phyloP scores from a whole-genome alignment of 2,797 vertebrate species.

The Bucorvus abyssinicus region DNA sequence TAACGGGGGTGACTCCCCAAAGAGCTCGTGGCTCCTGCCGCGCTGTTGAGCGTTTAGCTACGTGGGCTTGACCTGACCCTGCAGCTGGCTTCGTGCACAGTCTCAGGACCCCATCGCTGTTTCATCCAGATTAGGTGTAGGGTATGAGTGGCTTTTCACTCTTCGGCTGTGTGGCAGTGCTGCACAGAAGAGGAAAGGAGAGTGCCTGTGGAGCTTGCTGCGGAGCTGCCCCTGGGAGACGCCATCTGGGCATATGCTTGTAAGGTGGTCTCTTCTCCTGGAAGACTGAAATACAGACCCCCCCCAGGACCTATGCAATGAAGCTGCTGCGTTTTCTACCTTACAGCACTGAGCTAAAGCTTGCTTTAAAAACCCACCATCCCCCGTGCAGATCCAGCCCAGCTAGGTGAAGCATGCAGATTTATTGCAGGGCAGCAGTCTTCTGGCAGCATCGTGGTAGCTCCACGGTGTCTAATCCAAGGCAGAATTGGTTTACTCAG shows the following conservation, averaged over 20 bases:
- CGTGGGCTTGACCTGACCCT: neutral
- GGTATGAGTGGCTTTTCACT: neutral
- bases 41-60: neutral
- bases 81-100: neutral
- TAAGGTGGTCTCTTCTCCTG: neutral
- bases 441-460: neutral
- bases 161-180: neutral
- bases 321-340: neutral
- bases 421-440: neutral
- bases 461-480: neutral
- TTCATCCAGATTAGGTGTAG: neutral
- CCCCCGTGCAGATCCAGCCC: neutral
- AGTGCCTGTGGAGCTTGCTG: neutral
- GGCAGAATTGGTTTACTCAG: neutral
- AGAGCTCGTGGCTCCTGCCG: neutral
- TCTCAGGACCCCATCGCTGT: neutral
- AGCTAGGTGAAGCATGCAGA: neutral
- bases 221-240: neutral
- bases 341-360: neutral
- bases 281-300: neutral
- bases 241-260: neutral
- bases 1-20: neutral
- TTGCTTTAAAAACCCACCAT: neutral
- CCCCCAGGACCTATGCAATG: neutral
- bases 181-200: neutral